phyloP scores from a whole-genome alignment of 1,140 invertebrate genomes.

The Hyles vespertilio region DNA sequence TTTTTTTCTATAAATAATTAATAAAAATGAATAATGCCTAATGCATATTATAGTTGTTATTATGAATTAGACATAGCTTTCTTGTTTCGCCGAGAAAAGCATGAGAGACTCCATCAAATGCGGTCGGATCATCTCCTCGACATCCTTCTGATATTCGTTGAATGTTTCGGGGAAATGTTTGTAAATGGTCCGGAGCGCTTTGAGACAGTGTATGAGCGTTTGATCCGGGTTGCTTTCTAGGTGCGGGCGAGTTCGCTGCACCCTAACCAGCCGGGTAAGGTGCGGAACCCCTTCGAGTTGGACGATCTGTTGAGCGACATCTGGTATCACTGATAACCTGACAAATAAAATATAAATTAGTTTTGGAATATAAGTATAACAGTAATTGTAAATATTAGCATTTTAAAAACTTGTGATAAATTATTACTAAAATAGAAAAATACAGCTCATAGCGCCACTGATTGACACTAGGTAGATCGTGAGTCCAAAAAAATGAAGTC shows the following conservation, averaged over 20 bases:
- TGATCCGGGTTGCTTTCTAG: conserved; percentile 65
- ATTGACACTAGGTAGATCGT: no score
- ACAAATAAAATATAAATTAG: conserved; percentile 13
- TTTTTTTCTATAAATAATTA: neutral
- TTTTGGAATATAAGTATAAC: no score
- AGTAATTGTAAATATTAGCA: no score
- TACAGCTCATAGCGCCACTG: no score
- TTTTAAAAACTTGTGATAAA: no score
- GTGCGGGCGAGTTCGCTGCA: conserved; percentile 71
- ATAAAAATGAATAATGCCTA: neutral
- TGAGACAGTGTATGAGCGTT: conserved; percentile 73
- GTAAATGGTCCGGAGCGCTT: conserved; percentile 74
- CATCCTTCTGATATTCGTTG: conserved; percentile 76
- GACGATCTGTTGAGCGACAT: conserved; percentile 84
- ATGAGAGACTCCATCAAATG: conserved; percentile 84
- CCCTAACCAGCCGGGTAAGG: conserved; percentile 83
- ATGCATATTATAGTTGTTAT: neutral
- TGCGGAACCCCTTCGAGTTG: conserved; percentile 85
- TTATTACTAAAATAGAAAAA: no score
- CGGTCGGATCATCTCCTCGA: conserved; percentile 84
- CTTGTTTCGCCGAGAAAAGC: conserved; percentile 70
- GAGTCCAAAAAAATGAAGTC: no score
- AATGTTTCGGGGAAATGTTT: conserved; percentile 75
- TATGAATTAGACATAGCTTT: conserved; percentile 60
- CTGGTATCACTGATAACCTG: conserved; percentile 84